Evolutionary conservation across 2,888 invertebrate species (phyloP).

Genomic region (Stenurella melanura): DNA sequence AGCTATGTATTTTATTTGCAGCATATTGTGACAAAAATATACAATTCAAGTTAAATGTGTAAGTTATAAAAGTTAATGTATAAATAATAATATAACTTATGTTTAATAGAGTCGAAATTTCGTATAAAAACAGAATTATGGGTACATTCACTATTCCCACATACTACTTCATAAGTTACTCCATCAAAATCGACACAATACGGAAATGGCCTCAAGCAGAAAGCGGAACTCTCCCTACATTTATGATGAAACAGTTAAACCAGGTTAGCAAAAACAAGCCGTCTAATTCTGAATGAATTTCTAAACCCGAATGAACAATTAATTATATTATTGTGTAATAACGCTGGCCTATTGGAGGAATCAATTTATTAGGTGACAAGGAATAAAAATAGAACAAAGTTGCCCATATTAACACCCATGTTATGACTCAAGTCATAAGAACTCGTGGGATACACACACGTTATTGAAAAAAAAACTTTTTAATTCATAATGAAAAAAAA

Average conservation of each 20-base stretch:
- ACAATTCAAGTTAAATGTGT: too few relatives aligned
- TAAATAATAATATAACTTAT: neutral
- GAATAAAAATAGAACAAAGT: neutral
- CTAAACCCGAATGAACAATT: constrained; percentile 10
- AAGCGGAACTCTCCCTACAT: constrained; percentile 24
- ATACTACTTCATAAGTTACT: constrained; percentile 8
- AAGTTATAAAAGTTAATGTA: too few relatives aligned
- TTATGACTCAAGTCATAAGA: too few relatives aligned
- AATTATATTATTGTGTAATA: constrained; percentile 5
- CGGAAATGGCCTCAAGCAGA: constrained; percentile 24
- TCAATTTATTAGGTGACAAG: neutral
- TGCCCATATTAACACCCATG: neutral
- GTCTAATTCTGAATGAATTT: constrained; percentile 5
- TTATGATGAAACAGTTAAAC: constrained; percentile 18
- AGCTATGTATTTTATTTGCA: too few relatives aligned
- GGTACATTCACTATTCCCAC: neutral
- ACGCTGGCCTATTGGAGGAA: neutral
- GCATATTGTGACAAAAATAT: too few relatives aligned
- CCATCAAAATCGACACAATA: constrained; percentile 18
- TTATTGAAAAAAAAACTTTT: too few relatives aligned
- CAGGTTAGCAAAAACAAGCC: constrained; percentile 17
- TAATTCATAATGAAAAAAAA: too few relatives aligned
- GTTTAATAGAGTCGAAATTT: neutral
- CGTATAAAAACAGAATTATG: neutral
- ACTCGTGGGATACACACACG: too few relatives aligned